These are phyloP conservation scores for Grammomys dolichurus DNA, from an alignment of 2,113 vertebrate genomes.

Conservation along the genomic window DNA sequence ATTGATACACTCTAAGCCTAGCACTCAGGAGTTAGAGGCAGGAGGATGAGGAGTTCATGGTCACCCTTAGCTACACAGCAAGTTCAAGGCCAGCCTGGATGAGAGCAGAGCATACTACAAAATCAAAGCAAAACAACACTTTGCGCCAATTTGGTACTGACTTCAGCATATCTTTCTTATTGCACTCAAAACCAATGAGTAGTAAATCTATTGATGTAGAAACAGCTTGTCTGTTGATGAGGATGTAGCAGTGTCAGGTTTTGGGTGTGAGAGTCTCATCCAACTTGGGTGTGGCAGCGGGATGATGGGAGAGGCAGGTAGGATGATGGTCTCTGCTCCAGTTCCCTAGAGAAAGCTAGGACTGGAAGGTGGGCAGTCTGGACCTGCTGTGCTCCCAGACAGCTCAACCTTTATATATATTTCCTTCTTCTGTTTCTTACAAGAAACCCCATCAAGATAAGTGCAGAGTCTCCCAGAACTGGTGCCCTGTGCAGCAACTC, in stretches of 20 bases:
- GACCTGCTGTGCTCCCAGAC: rapidly evolving
- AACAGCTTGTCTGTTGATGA: background rate
- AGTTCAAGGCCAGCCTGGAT: background rate
- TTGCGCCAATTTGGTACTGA: background rate
- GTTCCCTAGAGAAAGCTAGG: background rate
- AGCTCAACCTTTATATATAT: background rate
- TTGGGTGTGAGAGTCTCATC: background rate
- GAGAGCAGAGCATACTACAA: background rate
- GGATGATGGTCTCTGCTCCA: no score
- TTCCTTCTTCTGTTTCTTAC: constrained; percentile 60
- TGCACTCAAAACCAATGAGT: background rate
- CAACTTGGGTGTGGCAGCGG: rapidly evolving
- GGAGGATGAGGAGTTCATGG: background rate
- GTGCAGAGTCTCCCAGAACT: constrained; percentile 67
- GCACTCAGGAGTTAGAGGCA: background rate
- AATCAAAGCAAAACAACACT: background rate
- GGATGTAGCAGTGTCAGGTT: no score
- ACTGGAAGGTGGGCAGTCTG: background rate
- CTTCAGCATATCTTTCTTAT: background rate
- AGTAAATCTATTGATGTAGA: background rate
- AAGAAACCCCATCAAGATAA: constrained; percentile 70
- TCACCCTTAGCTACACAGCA: background rate
- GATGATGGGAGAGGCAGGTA: background rate
- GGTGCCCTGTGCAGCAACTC: constrained; percentile 64
- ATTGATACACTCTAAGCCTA: background rate